Percentiles rank a stretch among this genome's conserved stretches.
These are phyloP conservation scores for Potamarius usumacintae DNA, from an alignment of 2,113 vertebrate genomes.

Conservation along the genomic window DNA sequence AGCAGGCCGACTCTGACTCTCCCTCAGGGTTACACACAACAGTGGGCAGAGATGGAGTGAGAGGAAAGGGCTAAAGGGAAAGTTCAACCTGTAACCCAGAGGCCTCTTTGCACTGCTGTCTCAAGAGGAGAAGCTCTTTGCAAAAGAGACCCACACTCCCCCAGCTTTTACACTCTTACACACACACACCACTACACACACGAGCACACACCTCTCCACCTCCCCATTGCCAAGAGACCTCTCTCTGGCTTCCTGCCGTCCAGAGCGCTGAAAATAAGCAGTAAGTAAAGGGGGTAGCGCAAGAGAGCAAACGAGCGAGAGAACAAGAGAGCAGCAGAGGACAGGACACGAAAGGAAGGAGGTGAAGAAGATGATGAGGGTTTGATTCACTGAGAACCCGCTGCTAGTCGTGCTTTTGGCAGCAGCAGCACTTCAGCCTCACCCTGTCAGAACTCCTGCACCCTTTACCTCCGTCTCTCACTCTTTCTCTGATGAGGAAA, in stretches of 20 bases:
- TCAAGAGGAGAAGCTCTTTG: slow-evolving; percentile 52
- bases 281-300: slow-evolving; percentile 14
- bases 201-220: slow-evolving; percentile 37
- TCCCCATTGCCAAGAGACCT: slow-evolving; percentile 41
- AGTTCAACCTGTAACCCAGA: slow-evolving; percentile 52
- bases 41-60: not conserved
- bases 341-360: slow-evolving; percentile 36
- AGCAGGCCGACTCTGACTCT: slow-evolving; percentile 45
- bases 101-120: slow-evolving; percentile 52
- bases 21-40: slow-evolving; percentile 40
- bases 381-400: slow-evolving; percentile 52
- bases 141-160: slow-evolving; percentile 45
- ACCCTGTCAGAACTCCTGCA: slow-evolving; percentile 38
- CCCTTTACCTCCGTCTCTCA: slow-evolving; percentile 40
- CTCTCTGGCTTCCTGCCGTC: slow-evolving; percentile 44
- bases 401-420: slow-evolving; percentile 55
- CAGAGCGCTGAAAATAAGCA: slow-evolving; percentile 51
- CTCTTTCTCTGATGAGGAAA: slow-evolving; percentile 57
- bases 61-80: slow-evolving; percentile 40
- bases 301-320: slow-evolving; percentile 38
- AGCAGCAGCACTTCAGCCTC: slow-evolving; percentile 40
- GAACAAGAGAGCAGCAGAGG: slow-evolving; percentile 34
- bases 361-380: slow-evolving; percentile 44
- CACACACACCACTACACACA: slow-evolving; percentile 23
- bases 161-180: slow-evolving; percentile 31